A percentile compares a stretch with the other conserved stretches of the same genome.
These are phyloP conservation scores for rat (Rattus norvegicus) DNA, from an alignment of 2,113 vertebrate species.

Conservation along the genomic window GRCr8 NC_086023.1:7568001-7568500, in stretches of 20 bases:
- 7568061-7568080: background rate
- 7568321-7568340: background rate
- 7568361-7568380: background rate
- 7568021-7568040: background rate
- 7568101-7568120: background rate
- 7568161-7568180: background rate
- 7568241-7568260: too few relatives aligned
- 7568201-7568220: background rate
- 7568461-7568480: background rate
- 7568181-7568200: background rate
- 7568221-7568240: too few relatives aligned
- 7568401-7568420: background rate
- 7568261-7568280: background rate
- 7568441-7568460: background rate
- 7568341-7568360: background rate
- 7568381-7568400: background rate
- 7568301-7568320: background rate
- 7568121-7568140: background rate
- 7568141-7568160: background rate
- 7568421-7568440: background rate
- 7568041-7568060: background rate
- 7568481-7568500: background rate
- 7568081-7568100: background rate
- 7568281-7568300: background rate
- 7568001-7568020: background rate